These are phyloP conservation scores for Bombyx mandarina DNA, from an alignment of 1,140 invertebrate genomes.

Conservation along the genomic window DNA sequence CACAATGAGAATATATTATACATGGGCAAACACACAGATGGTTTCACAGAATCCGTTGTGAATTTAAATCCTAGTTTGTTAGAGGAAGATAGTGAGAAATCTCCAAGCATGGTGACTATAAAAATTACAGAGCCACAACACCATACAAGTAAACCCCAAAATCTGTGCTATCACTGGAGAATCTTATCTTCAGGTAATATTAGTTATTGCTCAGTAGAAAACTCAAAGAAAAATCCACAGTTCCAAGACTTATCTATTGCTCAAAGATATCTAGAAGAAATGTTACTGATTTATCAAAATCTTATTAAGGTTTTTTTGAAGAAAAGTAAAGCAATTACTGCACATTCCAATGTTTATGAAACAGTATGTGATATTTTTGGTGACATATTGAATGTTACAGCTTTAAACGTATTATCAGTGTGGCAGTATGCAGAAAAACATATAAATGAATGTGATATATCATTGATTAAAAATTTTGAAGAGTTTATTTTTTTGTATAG, in stretches of 20 bases:
- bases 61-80: constrained; percentile 51
- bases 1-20: constrained; percentile 73
- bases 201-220: constrained; percentile 57
- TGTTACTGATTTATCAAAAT: constrained; percentile 74
- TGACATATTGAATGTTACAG: constrained; percentile 79
- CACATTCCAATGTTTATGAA: constrained; percentile 75
- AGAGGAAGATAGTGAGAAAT: constrained; percentile 25
- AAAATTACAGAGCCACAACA: constrained; percentile 36
- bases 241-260: constrained; percentile 74
- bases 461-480: constrained; percentile 78
- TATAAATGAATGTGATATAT: constrained; percentile 76
- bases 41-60: constrained; percentile 58
- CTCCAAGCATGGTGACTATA: constrained; percentile 20
- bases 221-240: constrained; percentile 57
- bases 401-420: constrained; percentile 77
- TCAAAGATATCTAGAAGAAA: constrained; percentile 79
- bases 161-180: constrained; percentile 61
- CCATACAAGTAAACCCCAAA: constrained; percentile 41
- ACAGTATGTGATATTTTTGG: constrained; percentile 76
- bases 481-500: constrained; percentile 81
- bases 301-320: constrained; percentile 76
- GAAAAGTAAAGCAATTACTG: constrained; percentile 68
- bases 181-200: constrained; percentile 58
- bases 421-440: constrained; percentile 76
- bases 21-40: constrained; percentile 64